Evolutionary conservation across 2,797 vertebrate genomes (phyloP).

Genomic region (Chaenodraco wilsoni): DNA sequence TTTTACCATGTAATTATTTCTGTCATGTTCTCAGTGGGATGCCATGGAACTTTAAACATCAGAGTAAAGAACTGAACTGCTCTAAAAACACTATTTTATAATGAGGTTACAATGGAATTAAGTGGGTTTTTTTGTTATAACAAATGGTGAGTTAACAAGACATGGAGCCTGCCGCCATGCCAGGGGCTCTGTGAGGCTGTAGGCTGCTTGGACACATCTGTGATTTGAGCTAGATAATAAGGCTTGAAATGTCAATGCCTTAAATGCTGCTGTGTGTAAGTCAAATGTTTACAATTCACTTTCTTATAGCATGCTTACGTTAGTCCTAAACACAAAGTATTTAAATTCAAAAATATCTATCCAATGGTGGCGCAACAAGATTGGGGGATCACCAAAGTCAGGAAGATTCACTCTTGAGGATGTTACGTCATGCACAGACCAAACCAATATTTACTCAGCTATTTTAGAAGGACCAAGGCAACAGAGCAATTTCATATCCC

Average conservation of each 20-base stretch:
- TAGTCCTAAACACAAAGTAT: background rate
- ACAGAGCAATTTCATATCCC: background rate
- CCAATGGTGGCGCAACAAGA: background rate
- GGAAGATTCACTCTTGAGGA: no score
- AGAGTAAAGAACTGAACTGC: background rate
- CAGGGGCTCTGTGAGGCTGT: background rate
- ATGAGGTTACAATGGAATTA: background rate
- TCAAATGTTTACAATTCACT: background rate
- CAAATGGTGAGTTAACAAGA: background rate
- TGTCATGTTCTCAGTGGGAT: slow-evolving; percentile 1
- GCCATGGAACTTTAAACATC: background rate
- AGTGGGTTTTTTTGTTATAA: background rate
- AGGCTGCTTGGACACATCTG: no score
- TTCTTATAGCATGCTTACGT: background rate
- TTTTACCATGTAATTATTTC: slow-evolving; percentile 3
- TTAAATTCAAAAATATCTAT: background rate
- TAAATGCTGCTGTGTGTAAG: background rate
- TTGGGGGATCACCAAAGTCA: background rate
- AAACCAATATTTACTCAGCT: background rate
- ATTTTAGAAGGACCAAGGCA: background rate
- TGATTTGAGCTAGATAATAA: background rate
- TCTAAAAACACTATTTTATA: background rate
- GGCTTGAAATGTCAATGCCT: background rate
- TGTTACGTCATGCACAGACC: background rate
- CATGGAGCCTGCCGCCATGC: background rate